Conservation (phyloP, 2,113 vertebrate genomes). For the Nannospalax galili region DNA sequence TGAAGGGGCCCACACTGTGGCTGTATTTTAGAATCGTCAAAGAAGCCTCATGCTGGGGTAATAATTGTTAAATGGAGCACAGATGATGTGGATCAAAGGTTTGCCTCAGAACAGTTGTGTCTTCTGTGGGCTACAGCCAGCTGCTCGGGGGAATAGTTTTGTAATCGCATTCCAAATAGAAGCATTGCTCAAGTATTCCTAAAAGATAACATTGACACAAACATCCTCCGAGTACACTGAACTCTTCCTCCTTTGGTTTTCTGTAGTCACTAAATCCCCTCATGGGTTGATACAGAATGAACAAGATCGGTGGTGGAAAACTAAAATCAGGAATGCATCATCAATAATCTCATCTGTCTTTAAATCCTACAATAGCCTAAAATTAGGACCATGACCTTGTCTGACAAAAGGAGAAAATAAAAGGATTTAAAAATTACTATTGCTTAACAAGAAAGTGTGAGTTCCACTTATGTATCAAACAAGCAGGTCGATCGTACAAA, state of each 20-base stretch:
- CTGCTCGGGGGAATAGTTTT: slow-evolving; percentile 51
- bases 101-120: slow-evolving; percentile 59
- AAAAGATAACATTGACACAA: background rate
- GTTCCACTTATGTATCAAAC: background rate
- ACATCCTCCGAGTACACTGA: background rate
- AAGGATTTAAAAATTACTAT: background rate
- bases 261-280: background rate
- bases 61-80: background rate
- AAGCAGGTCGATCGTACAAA: background rate
- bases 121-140: background rate
- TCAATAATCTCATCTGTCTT: background rate
- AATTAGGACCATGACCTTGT: background rate
- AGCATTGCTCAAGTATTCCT: background rate
- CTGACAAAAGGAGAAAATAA: background rate
- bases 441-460: background rate
- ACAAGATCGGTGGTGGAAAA: background rate
- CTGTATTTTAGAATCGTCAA: background rate
- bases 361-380: background rate
- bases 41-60: background rate
- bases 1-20: background rate
- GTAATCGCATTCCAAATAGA: background rate
- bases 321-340: background rate
- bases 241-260: background rate
- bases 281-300: background rate
- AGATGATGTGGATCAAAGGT: background rate